Evolutionary conservation across 2,888 invertebrate species (phyloP).

Genomic region (Julus scandinavius): DNA sequence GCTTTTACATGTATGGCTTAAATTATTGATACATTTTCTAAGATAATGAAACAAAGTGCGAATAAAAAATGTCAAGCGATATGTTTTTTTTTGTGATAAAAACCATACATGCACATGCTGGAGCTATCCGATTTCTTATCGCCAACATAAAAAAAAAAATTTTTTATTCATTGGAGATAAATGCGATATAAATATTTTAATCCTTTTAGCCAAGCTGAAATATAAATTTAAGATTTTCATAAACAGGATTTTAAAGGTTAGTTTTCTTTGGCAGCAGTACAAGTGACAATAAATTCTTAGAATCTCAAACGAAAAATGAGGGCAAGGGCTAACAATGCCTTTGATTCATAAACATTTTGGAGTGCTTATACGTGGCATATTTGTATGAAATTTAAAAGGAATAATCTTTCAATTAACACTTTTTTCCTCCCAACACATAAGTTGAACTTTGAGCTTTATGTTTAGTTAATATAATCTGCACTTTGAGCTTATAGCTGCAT

Average conservation of each 20-base stretch:
- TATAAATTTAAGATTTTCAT: conserved; percentile 26
- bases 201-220: conserved; percentile 28
- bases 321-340: conserved; percentile 44
- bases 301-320: conserved; percentile 31
- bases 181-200: conserved; percentile 45
- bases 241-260: conserved; percentile 46
- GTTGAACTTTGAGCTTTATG: conserved; percentile 4
- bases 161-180: conserved; percentile 16
- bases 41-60: conserved; percentile 43
- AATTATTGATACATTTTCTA: conserved; percentile 19
- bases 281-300: conserved; percentile 43
- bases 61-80: conserved; percentile 29
- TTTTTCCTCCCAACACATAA: conserved; percentile 4
- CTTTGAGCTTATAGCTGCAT: conserved; percentile 34
- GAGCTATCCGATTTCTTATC: conserved; percentile 15
- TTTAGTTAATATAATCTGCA: conserved; percentile 31
- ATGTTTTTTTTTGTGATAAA: conserved; percentile 1
- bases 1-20: neutral
- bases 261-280: conserved; percentile 28
- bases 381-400: conserved; percentile 17
- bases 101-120: conserved; percentile 30
- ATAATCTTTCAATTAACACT: conserved; percentile 45
- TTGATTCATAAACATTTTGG: conserved; percentile 43
- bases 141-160: neutral
- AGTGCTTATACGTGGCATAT: conserved; percentile 46